A percentile compares a stretch with the other conserved stretches of the same genome.
Evolutionary conservation across 2,113 vertebrate species (phyloP).

Genomic region (Typhlomys cinereus): DNA sequence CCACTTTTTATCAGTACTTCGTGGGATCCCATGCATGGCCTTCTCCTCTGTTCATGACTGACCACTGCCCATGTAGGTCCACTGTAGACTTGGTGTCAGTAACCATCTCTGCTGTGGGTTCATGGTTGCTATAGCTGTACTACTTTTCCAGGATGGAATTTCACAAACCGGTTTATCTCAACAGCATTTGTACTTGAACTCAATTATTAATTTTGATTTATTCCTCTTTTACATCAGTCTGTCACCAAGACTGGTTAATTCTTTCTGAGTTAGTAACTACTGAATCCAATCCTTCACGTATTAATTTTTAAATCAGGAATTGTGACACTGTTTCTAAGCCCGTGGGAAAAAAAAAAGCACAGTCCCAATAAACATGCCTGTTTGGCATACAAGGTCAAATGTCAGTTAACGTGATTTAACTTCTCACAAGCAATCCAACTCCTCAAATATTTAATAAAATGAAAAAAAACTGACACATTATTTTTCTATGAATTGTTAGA

Average conservation of each 20-base stretch:
- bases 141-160: too few relatives aligned
- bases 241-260: neutral
- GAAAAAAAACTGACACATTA: conserved; percentile 44
- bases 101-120: too few relatives aligned
- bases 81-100: too few relatives aligned
- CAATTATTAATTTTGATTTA: neutral
- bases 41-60: too few relatives aligned
- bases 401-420: neutral
- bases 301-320: conserved; percentile 21
- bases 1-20: too few relatives aligned
- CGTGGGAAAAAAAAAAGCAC: conserved; percentile 9
- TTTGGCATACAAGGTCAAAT: neutral
- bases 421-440: neutral
- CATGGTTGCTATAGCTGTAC: too few relatives aligned
- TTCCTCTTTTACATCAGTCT: neutral
- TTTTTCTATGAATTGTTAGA: neutral
- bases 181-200: too few relatives aligned
- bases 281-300: neutral
- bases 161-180: too few relatives aligned
- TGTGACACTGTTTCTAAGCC: neutral
- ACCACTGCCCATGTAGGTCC: too few relatives aligned
- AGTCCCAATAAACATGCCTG: neutral
- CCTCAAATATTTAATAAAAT: conserved; percentile 19
- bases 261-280: neutral
- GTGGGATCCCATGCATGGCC: too few relatives aligned